Evolutionary conservation across 2,888 invertebrate genomes (phyloP).

Genomic region (Imbricaverruca yamaguchii): DNA sequence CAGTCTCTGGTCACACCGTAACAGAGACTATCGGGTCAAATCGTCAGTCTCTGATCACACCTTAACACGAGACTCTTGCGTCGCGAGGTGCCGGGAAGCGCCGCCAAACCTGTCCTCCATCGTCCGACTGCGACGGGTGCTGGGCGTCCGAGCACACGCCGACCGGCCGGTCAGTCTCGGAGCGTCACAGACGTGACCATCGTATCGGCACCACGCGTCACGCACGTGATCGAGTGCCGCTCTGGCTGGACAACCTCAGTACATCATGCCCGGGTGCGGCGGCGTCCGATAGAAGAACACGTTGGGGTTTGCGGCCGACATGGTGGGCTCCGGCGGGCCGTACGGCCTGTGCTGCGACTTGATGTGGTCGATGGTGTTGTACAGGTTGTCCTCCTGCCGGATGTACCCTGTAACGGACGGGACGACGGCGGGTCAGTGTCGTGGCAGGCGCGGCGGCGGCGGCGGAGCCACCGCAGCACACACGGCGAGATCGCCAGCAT

Average conservation of each 20-base stretch:
- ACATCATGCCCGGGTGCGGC: slow-evolving; percentile 32
- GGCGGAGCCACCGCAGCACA: not conserved
- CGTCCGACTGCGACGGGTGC: not conserved
- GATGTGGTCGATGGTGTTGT: slow-evolving; percentile 20
- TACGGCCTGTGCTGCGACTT: slow-evolving; percentile 5
- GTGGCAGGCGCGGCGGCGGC: not conserved
- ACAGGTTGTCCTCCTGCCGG: slow-evolving; percentile 7
- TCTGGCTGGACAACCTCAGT: slow-evolving; percentile 23
- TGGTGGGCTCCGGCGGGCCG: not conserved
- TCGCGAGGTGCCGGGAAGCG: no score
- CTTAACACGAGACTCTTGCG: no score
- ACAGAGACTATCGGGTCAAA: no score
- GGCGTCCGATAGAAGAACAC: slow-evolving; percentile 33
- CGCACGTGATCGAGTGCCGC: not conserved
- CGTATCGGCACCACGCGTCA: not conserved
- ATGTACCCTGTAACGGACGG: not conserved
- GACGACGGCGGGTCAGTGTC: not conserved
- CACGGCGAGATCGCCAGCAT: no score
- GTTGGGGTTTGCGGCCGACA: slow-evolving; percentile 29
- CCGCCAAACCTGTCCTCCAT: no score
- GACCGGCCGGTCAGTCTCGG: not conserved
- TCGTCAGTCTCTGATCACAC: no score
- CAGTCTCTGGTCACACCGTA: no score
- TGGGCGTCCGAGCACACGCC: not conserved
- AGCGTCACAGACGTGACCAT: not conserved